Evolutionary conservation across 2,888 invertebrate species (phyloP).

Genomic region (Sicus ferrugineus): DNA sequence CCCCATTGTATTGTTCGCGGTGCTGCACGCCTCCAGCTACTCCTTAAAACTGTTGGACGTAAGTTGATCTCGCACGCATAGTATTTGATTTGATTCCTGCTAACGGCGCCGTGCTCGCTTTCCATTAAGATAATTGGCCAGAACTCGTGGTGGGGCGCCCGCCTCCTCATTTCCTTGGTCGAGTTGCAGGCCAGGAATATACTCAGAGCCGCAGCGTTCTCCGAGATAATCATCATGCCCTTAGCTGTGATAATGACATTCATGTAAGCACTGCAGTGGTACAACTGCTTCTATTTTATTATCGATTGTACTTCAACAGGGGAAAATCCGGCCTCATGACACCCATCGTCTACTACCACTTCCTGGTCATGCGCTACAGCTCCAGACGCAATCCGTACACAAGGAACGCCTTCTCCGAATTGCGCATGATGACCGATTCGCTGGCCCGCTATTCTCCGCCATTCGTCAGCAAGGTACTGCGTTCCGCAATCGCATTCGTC

Average conservation of each 20-base stretch:
- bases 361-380: constrained; percentile 88
- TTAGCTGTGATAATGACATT: constrained; percentile 81
- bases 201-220: constrained; percentile 87
- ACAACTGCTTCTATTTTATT: not conserved
- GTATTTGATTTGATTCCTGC: too few species aligned
- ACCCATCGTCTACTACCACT: constrained; percentile 97
- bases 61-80: constrained; percentile 70
- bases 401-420: constrained; percentile 89
- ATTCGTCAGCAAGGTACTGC: constrained; percentile 70
- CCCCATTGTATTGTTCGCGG: constrained; percentile 90
- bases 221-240: constrained; percentile 93
- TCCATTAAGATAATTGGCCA: constrained; percentile 81
- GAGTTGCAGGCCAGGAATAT: constrained; percentile 92
- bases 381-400: constrained; percentile 97
- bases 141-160: constrained; percentile 88
- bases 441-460: constrained; percentile 77
- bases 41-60: constrained; percentile 89
- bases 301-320: constrained; percentile 66
- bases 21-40: constrained; percentile 92
- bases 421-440: constrained; percentile 77
- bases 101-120: too few species aligned
- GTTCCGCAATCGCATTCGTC: constrained; percentile 73
- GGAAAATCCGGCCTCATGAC: constrained; percentile 90
- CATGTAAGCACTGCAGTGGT: constrained; percentile 72
- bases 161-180: constrained; percentile 84